These are phyloP conservation scores for Crypturellus undulatus DNA, from an alignment of 2,113 vertebrate genomes.

Conservation along the genomic window DNA sequence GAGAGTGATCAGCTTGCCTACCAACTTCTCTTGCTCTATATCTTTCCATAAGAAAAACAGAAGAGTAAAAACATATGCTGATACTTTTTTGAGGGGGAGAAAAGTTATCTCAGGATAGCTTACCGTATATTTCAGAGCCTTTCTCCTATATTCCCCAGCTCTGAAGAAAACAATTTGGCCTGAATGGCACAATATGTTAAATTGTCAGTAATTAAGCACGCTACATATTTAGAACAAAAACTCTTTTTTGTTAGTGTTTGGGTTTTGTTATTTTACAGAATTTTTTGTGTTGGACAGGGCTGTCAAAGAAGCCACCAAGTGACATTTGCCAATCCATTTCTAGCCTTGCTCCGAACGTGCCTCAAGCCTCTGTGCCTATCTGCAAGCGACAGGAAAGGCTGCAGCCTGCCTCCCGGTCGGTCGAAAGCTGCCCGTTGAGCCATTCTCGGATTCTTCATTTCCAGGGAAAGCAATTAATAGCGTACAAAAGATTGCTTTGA, in stretches of 20 bases:
- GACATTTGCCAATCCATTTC: background rate
- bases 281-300: background rate
- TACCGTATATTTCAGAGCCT: background rate
- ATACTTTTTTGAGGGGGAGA: background rate
- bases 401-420: background rate
- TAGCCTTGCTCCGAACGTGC: background rate
- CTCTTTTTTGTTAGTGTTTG: background rate
- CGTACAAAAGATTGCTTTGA: constrained; percentile 46
- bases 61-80: background rate
- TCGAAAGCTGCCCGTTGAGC: background rate
- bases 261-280: background rate
- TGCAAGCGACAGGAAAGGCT: background rate
- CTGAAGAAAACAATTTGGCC: background rate
- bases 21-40: background rate
- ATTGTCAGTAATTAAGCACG: background rate
- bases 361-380: background rate
- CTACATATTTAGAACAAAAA: background rate
- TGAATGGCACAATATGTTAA: background rate
- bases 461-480: constrained; percentile 43
- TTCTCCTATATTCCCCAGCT: background rate
- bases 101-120: background rate
- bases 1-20: background rate
- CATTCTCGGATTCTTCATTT: constrained; percentile 14
- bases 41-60: background rate
- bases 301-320: background rate